Percentiles rank a stretch among this genome's conserved stretches.
These are phyloP conservation scores for Amblyjoppa proteus DNA, from an alignment of 2,888 invertebrate genomes.

Conservation along the genomic window DNA sequence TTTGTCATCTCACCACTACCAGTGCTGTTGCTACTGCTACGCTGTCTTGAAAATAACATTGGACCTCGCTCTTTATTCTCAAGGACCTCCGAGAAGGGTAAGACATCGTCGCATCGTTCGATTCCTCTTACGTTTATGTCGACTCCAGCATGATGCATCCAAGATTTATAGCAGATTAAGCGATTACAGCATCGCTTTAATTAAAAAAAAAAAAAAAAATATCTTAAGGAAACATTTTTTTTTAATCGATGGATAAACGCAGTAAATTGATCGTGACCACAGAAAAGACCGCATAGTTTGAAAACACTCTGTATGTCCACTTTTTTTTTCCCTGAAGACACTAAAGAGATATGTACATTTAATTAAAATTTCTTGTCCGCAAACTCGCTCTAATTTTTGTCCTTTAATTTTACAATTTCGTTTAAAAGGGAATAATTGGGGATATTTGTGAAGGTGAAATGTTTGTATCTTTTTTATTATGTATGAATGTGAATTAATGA, in stretches of 20 bases:
- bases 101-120: conserved; percentile 58
- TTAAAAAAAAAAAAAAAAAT: neutral
- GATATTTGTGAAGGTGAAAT: too few relatives aligned
- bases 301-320: too few relatives aligned
- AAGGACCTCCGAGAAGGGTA: conserved; percentile 59
- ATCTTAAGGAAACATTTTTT: neutral
- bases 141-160: conserved; percentile 14
- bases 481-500: neutral
- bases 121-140: conserved; percentile 52
- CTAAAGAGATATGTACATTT: neutral
- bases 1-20: conserved; percentile 1
- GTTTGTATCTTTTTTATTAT: neutral
- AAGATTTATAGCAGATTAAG: neutral
- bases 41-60: conserved; percentile 46
- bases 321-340: neutral
- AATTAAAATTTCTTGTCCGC: too few relatives aligned
- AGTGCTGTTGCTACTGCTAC: conserved; percentile 14
- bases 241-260: neutral
- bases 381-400: neutral
- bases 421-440: neutral
- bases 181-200: neutral
- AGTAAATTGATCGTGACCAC: neutral
- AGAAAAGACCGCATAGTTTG: neutral
- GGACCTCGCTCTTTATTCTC: conserved; percentile 67
- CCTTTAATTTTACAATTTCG: neutral